Conservation (phyloP, 2,113 vertebrate genomes). For the Gadus macrocephalus region DNA sequence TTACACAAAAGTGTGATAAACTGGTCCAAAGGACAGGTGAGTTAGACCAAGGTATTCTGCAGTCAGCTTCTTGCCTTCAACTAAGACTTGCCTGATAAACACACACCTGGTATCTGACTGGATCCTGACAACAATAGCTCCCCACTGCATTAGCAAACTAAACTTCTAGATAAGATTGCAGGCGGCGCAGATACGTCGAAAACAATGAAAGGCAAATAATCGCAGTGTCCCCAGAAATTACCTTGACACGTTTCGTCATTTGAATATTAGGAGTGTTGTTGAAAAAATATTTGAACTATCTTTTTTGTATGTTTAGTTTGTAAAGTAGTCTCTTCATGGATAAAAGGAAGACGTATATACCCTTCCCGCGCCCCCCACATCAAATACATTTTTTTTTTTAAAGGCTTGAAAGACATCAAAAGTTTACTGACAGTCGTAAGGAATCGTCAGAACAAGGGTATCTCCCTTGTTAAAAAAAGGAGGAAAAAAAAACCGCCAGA, state of each 20-base stretch:
- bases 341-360: slow-evolving; percentile 56
- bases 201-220: slow-evolving; percentile 36
- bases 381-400: slow-evolving; percentile 16
- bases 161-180: slow-evolving; percentile 21
- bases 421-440: slow-evolving; percentile 27
- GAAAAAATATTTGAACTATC: slow-evolving; percentile 38
- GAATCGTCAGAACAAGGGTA: slow-evolving; percentile 24
- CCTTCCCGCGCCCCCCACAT: slow-evolving; percentile 6
- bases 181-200: slow-evolving; percentile 23
- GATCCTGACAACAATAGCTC: slow-evolving; percentile 34
- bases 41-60: slow-evolving; percentile 38
- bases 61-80: slow-evolving; percentile 49
- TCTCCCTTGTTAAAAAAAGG: slow-evolving; percentile 3
- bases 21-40: neutral
- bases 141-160: slow-evolving; percentile 41
- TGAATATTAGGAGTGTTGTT: slow-evolving; percentile 44
- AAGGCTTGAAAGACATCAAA: slow-evolving; percentile 34
- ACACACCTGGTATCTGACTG: slow-evolving; percentile 68
- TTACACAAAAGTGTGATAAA: no score
- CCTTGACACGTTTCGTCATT: slow-evolving; percentile 64
- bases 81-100: slow-evolving; percentile 47
- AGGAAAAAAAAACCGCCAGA: neutral
- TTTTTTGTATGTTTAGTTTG: slow-evolving; percentile 43
- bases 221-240: slow-evolving; percentile 45
- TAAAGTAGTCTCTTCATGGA: slow-evolving; percentile 59